Base-by-base conservation (phyloP, 1,140 invertebrate genomes). In the Mesaphorura yosii region DNA sequence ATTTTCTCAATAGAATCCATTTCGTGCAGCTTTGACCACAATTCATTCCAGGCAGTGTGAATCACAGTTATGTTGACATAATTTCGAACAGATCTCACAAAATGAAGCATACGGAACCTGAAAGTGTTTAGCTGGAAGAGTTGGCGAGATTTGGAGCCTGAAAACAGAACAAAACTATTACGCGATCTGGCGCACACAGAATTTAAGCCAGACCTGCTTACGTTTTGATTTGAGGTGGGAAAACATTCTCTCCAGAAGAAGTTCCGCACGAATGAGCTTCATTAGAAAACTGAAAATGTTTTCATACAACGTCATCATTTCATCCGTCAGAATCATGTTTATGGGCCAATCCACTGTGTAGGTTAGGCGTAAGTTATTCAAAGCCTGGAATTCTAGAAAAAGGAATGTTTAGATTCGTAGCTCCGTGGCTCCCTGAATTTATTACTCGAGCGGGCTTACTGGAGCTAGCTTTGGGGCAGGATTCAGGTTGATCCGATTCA, bases 41-140 rank as follows among this genome's bases (percentile, higher is more conserved):
- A 26, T 15, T 62, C 54, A 0, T 48, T 59, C 60, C 60, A 62
- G 1, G 53, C 45, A 1, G 29, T 34, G 23, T 62, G 51, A 42
- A 62, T 54, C 7, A 62, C 60, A 14, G 48, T 56, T 3, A 62
- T 53, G 27, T 59, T 62, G 3, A 62, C 37, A 25, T 59, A 62
- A 42, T 49, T 48, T 22, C 55, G 26, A 20, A 62, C 20, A 1
- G 52, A 46, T 20, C 60, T 23, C 14, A 62, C 57, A 46, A 62
- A 62, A 28, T 62, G 60, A 3, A 59, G 42, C 50, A 62, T 50
- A 7, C 29, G 7, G 23, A 48, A 51, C 2, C 57, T 47, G 44
- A 31, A 59, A 7, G 37, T 28, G 22, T 57, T 31, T 28, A 62
- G 40, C 4, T 41, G 19, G 2, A 31, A 14, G 19, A 59, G 23